Evolutionary conservation across 2,888 invertebrate genomes (phyloP), one percentile per base, ranked within the genome.

Genomic region (Dermolepida albohirtum): DNA sequence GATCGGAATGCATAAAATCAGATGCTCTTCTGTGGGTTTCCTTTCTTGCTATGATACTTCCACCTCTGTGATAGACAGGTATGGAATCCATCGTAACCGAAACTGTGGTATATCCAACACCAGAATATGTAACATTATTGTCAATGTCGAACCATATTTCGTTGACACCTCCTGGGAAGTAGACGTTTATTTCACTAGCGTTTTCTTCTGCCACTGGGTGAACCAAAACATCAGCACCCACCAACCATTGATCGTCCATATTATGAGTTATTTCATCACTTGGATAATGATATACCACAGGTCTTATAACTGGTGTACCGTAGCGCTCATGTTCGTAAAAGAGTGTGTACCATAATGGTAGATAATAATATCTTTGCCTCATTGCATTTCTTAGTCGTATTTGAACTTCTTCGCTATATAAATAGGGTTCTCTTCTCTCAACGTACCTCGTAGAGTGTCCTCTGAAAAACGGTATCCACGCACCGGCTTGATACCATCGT

Each of bases 381-480:
- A 92, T 82, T 0, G 93, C 90, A 66, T 47, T 43, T 34, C 70
- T 50, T 11, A 72, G 44, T 10, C 55, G 29, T 0, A 86, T 84
- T 5, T 89, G 88, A 0, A 91, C 91, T 68, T 89, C 84, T 1
- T 92, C 88, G 41, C 90, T 89, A 81, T 90, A 96, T 2, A 97
- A 86, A 94, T 96, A 99, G 0, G 98, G 98, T 84, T 99, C 98
- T 41, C 98, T 89, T 0, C 98, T 90, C 78, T 93, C 93, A 0
- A 97, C 94, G 80, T 97, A 97, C 71, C 96, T 90, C 83, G 97
- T 97, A 0, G 98, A 93, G 84, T 99, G 98, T 0, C 93, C 93
- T 72, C 98, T 89, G 88, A 94, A 95, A 86, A 98, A 98, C 12
- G 98, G 94, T 73, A 96, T 90, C 88, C 92, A 98, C 0, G 94